Evolutionary conservation across 2,797 vertebrate species (phyloP), one percentile per base, ranked within the genome.

Genomic region (Hemibagrus guttatus): DNA sequence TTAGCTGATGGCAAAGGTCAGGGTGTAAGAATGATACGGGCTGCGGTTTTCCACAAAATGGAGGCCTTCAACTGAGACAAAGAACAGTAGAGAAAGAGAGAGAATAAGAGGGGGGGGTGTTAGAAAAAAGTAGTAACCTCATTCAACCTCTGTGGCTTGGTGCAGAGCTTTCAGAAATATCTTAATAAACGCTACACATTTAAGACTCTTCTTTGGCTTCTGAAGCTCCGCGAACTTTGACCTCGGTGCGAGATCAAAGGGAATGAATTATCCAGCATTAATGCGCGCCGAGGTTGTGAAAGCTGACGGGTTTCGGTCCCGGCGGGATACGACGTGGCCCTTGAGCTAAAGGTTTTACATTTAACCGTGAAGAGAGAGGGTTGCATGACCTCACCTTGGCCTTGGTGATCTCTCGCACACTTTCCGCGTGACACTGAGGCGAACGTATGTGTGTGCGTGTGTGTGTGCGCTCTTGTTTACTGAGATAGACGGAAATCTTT

Each of bases 371-470:
- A 83, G 91, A 94, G 19, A 92, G 94, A 95, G 61, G 72, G 94
- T 92, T 91, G 42, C 93, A 93, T 93, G 94, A 96, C 94, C 94
- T 94, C 93, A 95, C 92, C 84, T 92, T 94, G 94, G 94, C 94
- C 94, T 94, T 93, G 91, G 78, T 87, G 87, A 63, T 87, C 86
- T 89, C 84, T 80, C 58, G 79, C 82, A 69, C 75, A 68, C 82
- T 88, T 84, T 83, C 35, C 75, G 42, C 71, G 11, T 49, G 84
- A 31, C 46, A 66, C 11, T 4, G 59, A 16, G 42, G 9, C 5
- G 7, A 78, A 49, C 28, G 2, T 39, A 23, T 52, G 59, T 23
- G 59, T 9, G 23, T 58, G 4, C 7, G 59, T 61, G 59, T 61
- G 56, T 23, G 63, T 28, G 58, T 52, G 68, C 7, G 12, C 56